Evolutionary conservation across 2,113 vertebrate genomes (phyloP), one percentile per base, ranked within the genome.

Genomic region (Chloropsis hardwickii): DNA sequence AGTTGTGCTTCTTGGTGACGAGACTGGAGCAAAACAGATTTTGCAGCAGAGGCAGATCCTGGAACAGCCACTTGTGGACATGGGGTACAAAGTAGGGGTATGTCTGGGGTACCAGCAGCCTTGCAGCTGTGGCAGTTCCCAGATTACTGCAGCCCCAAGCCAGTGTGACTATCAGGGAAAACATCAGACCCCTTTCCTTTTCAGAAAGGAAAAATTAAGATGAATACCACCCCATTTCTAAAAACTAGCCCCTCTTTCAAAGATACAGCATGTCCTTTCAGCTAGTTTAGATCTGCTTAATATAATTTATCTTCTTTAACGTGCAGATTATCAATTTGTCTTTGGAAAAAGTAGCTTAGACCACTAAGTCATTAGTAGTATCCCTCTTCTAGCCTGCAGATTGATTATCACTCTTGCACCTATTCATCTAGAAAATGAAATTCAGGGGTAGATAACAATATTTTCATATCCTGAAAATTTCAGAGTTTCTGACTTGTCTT

Each of bases 11-110:
- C 42, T n/a, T 57, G 27, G 13, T 23, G n/a, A 78, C 12, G 9
- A 39, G 28, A 12, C 14, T 29, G 37, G 27, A 64, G 27, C 19
- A 33, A 37, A 20, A 9, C 6, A 40, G 39, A 22, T 42, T 58
- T 23, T 73, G n/a, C 28, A 64, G 40, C 28, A 72, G 57, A 72
- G 47, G 27, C 57, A 64, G 40, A 33, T 39, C 33, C 35, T 77
- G 48, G 35, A 81, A 22, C n/a, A 74, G 31, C 4, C 1, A 3
- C 3, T 29, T 31, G 54, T 1, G 2, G 39, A 50, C 5, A 5
- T 0, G 6, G 44, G 4, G 5, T 53, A 23, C 21, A 54, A 47
- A 64, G 27, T 11, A 7, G 25, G 28, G 7, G 0, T 45, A 12
- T n/a, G 50, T 28, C 16, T 0, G 0, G 12, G 54, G 2, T 40